Evolutionary conservation across 2,113 vertebrate genomes (phyloP).

Genomic region (Xenus cinereus): DNA sequence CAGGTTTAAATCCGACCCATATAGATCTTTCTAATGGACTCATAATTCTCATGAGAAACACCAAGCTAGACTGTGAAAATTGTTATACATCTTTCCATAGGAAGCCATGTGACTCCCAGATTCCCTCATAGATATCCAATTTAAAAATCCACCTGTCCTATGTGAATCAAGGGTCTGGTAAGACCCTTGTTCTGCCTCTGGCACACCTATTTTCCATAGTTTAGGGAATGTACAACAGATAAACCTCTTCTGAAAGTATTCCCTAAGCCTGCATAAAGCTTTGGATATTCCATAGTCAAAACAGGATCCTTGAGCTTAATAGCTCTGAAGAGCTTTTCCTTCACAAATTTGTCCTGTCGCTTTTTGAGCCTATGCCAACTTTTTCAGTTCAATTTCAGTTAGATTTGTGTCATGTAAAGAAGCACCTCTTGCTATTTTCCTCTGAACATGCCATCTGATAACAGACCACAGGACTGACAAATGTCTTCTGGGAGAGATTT

Average conservation of each 20-base stretch:
- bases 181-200: not conserved
- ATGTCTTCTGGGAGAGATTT: not conserved
- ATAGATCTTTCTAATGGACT: not conserved
- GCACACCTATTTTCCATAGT: not conserved
- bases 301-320: not conserved
- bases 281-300: not conserved
- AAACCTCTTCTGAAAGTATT: not conserved
- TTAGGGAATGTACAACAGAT: not conserved
- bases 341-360: not conserved
- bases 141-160: not conserved
- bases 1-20: rapidly evolving
- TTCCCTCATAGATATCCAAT: not conserved
- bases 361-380: not conserved
- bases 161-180: not conserved
- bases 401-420: not conserved
- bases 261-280: not conserved
- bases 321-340: not conserved
- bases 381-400: not conserved
- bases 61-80: not conserved
- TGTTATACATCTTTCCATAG: not conserved
- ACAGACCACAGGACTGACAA: not conserved
- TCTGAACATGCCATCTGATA: not conserved
- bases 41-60: not conserved
- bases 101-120: not conserved
- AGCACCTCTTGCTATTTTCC: not conserved